A percentile compares a stretch with the other conserved stretches of the same genome.
Evolutionary conservation across 2,888 invertebrate species (phyloP).

Genomic region (Thecophora atra): DNA sequence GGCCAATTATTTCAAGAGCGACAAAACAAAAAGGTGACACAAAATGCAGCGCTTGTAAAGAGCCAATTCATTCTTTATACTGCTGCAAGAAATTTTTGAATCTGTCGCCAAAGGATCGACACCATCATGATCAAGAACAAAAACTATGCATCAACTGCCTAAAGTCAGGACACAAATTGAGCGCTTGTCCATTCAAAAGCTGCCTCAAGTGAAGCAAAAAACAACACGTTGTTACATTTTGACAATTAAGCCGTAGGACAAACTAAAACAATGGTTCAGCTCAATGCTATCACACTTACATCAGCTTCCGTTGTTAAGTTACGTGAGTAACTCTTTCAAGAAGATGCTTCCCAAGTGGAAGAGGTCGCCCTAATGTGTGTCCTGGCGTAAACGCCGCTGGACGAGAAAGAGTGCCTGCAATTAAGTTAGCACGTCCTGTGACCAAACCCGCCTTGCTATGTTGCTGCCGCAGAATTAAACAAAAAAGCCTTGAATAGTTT

Average conservation of each 20-base stretch:
- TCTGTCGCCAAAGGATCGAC: background rate
- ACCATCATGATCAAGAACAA: background rate
- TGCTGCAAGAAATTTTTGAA: background rate
- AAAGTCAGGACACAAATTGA: background rate
- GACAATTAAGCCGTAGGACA: background rate
- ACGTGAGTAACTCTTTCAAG: too few relatives aligned
- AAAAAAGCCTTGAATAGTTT: too few relatives aligned
- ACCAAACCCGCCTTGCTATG: too few relatives aligned
- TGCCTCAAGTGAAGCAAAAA: slow-evolving; percentile 2
- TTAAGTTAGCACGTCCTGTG: too few relatives aligned
- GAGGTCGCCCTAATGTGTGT: too few relatives aligned
- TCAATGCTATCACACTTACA: background rate
- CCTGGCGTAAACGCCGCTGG: too few relatives aligned
- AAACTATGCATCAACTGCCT: background rate
- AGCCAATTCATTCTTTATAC: background rate
- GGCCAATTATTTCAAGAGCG: too few relatives aligned
- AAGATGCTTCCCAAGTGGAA: too few relatives aligned
- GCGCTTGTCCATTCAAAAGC: background rate
- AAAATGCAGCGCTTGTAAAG: slow-evolving; percentile 7
- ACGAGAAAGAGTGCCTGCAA: too few relatives aligned
- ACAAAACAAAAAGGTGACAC: background rate
- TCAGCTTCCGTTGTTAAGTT: too few relatives aligned
- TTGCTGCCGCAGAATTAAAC: too few relatives aligned
- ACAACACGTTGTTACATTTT: slow-evolving; percentile 7
- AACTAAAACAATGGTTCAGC: background rate